Evolutionary conservation across 2,888 invertebrate species (phyloP).

Genomic region (Ophraella communa): DNA sequence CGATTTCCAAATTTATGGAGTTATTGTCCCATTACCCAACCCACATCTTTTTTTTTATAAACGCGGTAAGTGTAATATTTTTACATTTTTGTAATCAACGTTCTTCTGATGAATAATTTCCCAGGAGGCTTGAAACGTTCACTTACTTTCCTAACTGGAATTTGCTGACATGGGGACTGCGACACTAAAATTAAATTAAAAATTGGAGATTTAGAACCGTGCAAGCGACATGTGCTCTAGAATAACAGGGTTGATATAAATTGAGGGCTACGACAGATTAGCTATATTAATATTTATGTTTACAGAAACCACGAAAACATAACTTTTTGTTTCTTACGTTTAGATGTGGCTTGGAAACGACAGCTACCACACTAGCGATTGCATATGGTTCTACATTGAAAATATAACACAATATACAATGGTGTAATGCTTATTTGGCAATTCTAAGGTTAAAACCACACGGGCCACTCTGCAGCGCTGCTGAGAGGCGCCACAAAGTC

Average conservation of each 20-base stretch:
- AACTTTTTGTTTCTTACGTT: no score
- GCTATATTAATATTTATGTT: no score
- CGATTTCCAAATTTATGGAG: neutral
- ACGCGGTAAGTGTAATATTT: slow-evolving; percentile 16
- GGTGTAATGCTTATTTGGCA: no score
- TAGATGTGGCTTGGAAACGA: no score
- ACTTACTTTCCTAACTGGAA: slow-evolving; percentile 11
- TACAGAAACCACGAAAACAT: no score
- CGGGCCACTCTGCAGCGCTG: no score
- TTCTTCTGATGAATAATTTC: slow-evolving; percentile 24
- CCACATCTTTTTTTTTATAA: neutral
- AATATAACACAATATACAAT: no score
- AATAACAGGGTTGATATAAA: neutral
- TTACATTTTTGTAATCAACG: slow-evolving; percentile 24
- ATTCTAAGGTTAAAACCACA: no score
- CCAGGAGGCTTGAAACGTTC: slow-evolving; percentile 24
- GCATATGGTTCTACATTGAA: no score
- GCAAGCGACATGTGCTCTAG: slow-evolving; percentile 20
- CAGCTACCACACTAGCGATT: no score
- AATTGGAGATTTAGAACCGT: slow-evolving; percentile 26
- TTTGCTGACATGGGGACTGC: slow-evolving; percentile 6
- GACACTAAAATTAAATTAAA: slow-evolving; percentile 26
- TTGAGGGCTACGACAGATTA: neutral
- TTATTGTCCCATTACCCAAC: neutral
- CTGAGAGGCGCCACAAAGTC: no score